phyloP scores from a whole-genome alignment of 2,888 invertebrate species.

The Eristalis pertinax region DNA sequence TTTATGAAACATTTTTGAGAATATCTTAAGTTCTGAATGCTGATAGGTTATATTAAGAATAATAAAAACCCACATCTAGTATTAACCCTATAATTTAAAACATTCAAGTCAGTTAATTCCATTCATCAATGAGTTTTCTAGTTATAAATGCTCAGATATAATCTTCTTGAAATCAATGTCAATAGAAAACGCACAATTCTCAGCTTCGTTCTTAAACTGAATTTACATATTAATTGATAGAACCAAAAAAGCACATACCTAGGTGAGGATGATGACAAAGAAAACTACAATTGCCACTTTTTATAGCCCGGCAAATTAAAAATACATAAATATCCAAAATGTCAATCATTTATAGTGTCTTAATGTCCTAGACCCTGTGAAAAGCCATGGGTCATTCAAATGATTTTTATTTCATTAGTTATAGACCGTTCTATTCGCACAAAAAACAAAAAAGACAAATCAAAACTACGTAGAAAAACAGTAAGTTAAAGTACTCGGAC shows the following conservation, averaged over 20 bases:
- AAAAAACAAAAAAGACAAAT: not conserved
- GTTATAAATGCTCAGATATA: not conserved
- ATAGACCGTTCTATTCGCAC: constrained; percentile 26
- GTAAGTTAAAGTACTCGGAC: constrained; percentile 20
- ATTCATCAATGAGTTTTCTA: not conserved
- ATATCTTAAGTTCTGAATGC: not conserved
- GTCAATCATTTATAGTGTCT: constrained; percentile 38
- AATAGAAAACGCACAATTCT: constrained; percentile 17
- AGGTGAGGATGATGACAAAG: not conserved
- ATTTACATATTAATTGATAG: constrained; percentile 24
- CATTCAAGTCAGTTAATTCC: not conserved
- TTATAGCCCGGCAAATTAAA: constrained; percentile 54
- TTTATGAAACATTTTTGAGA: too few species aligned
- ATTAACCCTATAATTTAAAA: not conserved
- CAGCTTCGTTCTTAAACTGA: not conserved
- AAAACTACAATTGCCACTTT: constrained; percentile 7
- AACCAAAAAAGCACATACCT: not conserved
- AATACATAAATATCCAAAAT: constrained; percentile 51
- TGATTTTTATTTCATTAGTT: constrained; percentile 50
- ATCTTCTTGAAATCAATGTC: not conserved
- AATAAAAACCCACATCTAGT: not conserved
- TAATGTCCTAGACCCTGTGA: constrained; percentile 49
- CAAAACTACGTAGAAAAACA: not conserved
- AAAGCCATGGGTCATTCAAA: constrained; percentile 42
- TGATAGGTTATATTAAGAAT: not conserved